These are phyloP conservation scores for Enteromius trimaculatus DNA, from an alignment of 2,797 vertebrate species.

Conservation along the genomic window DNA sequence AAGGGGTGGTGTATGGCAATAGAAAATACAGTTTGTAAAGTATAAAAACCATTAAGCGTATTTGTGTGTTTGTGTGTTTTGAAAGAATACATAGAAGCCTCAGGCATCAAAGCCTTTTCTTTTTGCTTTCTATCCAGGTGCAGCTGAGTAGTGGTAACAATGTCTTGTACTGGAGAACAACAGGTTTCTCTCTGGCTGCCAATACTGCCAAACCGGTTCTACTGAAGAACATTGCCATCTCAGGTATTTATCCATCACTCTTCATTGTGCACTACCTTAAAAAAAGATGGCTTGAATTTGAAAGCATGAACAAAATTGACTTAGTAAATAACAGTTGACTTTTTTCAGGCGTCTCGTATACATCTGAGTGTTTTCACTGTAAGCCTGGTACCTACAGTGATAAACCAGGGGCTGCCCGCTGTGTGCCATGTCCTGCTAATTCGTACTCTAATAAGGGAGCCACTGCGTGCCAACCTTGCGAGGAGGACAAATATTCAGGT, in stretches of 20 bases:
- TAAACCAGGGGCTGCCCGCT: constrained; percentile 83
- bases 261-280: neutral
- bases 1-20: neutral
- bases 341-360: constrained; percentile 90
- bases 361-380: constrained; percentile 97
- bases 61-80: neutral
- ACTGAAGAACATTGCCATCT: constrained; percentile 88
- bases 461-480: constrained; percentile 85
- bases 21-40: neutral
- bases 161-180: constrained; percentile 92
- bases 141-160: constrained; percentile 88
- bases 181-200: constrained; percentile 78
- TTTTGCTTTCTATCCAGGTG: constrained; percentile 72
- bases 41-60: neutral
- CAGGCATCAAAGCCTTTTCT: neutral
- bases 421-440: constrained; percentile 82
- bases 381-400: constrained; percentile 88
- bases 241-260: constrained; percentile 76
- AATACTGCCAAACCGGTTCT: constrained; percentile 85
- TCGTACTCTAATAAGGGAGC: constrained; percentile 89
- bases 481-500: constrained; percentile 85
- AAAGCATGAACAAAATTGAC: neutral
- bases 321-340: constrained; percentile 25
- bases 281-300: neutral
- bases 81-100: neutral